Evolutionary conservation across 2,113 vertebrate genomes (phyloP).

Genomic region (Pseudolaguvia tuberculata): DNA sequence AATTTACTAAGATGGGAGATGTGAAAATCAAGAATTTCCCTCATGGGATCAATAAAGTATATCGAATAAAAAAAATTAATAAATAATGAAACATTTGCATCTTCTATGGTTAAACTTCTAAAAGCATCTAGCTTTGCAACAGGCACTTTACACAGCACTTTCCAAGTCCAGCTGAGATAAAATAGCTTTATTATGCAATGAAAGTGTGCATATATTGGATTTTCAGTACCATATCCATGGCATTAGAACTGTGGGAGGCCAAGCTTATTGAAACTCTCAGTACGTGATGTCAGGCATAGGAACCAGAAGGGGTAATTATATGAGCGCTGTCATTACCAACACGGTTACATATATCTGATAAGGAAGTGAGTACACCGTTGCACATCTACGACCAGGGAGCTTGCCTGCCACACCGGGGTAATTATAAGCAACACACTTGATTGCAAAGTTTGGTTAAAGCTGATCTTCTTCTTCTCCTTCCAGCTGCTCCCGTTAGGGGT

Average conservation of each 20-base stretch:
- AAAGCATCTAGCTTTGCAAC: not conserved
- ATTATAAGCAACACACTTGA: not conserved
- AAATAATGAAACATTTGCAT: not conserved
- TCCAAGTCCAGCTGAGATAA: not conserved
- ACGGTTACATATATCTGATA: conserved; percentile 12
- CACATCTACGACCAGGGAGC: not conserved
- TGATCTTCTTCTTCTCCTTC: too few species aligned
- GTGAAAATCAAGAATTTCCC: too few species aligned
- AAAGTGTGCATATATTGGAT: conserved; percentile 5
- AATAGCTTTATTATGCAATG: conserved; percentile 8
- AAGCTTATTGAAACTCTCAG: not conserved
- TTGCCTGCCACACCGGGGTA: not conserved
- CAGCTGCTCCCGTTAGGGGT: too few species aligned
- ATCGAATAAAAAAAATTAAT: too few species aligned
- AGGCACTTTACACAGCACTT: conserved; percentile 4
- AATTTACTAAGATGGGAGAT: too few species aligned
- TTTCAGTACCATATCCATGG: not conserved
- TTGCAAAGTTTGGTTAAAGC: not conserved
- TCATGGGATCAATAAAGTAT: too few species aligned
- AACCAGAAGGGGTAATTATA: conserved; percentile 20
- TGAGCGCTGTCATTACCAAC: conserved; percentile 3
- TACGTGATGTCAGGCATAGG: not conserved
- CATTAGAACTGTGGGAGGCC: conserved; percentile 5
- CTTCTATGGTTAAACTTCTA: not conserved
- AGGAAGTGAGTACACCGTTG: not conserved